phyloP scores from a whole-genome alignment of 2,888 invertebrate genomes.

The Yponomeuta evonymella region DNA sequence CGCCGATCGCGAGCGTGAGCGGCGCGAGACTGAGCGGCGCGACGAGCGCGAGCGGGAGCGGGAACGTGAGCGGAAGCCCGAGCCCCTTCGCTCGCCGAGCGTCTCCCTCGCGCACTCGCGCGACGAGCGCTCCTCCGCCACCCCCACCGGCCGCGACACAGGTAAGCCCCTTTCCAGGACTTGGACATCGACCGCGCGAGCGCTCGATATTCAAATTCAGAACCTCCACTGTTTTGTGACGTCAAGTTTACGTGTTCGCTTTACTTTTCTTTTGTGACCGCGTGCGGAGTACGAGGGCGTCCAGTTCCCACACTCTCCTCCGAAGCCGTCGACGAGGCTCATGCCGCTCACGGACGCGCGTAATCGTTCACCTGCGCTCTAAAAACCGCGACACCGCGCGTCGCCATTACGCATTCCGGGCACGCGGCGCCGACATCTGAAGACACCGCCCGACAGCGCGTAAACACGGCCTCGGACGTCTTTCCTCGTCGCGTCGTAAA shows the following conservation, averaged over 20 bases:
- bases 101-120: slow-evolving; percentile 38
- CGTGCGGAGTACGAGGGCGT: slow-evolving; percentile 52
- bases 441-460: slow-evolving; percentile 31
- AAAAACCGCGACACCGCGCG: slow-evolving; percentile 22
- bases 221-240: slow-evolving; percentile 32
- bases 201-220: slow-evolving; percentile 36
- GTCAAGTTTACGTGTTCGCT: slow-evolving; percentile 63
- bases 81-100: slow-evolving; percentile 63
- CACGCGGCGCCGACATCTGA: slow-evolving; percentile 46
- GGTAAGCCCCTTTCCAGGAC: slow-evolving; percentile 42
- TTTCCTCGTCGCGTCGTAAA: slow-evolving; percentile 16
- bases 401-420: slow-evolving; percentile 43
- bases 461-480: slow-evolving; percentile 12
- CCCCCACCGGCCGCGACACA: slow-evolving; percentile 58
- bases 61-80: slow-evolving; percentile 28
- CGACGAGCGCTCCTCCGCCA: slow-evolving; percentile 49
- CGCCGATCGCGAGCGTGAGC: slow-evolving; percentile 40
- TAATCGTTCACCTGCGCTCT: slow-evolving; percentile 38
- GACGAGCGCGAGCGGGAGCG: slow-evolving; percentile 48
- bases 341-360: slow-evolving; percentile 62
- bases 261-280: slow-evolving; percentile 36
- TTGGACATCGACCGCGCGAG: slow-evolving; percentile 46
- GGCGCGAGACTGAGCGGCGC: slow-evolving; percentile 38
- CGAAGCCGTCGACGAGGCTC: slow-evolving; percentile 23
- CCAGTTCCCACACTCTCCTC: slow-evolving; percentile 50